These are phyloP conservation scores for Lamellibrachia satsuma DNA, from an alignment of 2,888 invertebrate species.

Conservation along the genomic window DNA sequence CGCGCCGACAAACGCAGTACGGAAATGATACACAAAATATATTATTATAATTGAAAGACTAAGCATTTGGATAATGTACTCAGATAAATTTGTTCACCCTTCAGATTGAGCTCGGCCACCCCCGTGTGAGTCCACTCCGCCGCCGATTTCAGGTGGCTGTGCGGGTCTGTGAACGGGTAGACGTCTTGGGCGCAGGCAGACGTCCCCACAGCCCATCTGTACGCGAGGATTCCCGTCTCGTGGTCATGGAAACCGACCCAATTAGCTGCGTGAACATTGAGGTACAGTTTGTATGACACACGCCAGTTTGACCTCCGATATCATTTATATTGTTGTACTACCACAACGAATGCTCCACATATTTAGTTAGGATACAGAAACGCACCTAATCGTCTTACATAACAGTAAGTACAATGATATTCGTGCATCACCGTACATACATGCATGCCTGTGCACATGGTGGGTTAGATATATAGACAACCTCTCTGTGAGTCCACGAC, in stretches of 20 bases:
- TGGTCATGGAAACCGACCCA: slow-evolving; percentile 54
- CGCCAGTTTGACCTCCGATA: too few relatives aligned
- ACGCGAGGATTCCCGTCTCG: slow-evolving; percentile 50
- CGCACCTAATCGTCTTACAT: too few relatives aligned
- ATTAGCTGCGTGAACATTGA: slow-evolving; percentile 44
- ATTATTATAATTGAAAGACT: background rate
- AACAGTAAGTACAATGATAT: too few relatives aligned
- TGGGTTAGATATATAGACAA: too few relatives aligned
- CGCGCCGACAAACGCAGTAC: too few relatives aligned
- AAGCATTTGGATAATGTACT: background rate
- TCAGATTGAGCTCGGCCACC: background rate
- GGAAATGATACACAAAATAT: too few relatives aligned
- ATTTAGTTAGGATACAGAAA: too few relatives aligned
- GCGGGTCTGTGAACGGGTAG: slow-evolving; percentile 45
- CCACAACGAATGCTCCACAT: too few relatives aligned
- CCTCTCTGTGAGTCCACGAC: too few relatives aligned
- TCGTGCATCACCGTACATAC: too few relatives aligned
- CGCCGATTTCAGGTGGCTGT: slow-evolving; percentile 38
- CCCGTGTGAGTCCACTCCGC: background rate
- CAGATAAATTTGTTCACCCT: background rate
- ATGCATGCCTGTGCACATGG: too few relatives aligned
- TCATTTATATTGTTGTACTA: too few relatives aligned
- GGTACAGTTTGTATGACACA: background rate
- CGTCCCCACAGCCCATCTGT: slow-evolving; percentile 51
- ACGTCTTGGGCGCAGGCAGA: slow-evolving; percentile 46